Conservation (phyloP, 2,888 invertebrate species). For the Hydrotaea diabolus region DNA sequence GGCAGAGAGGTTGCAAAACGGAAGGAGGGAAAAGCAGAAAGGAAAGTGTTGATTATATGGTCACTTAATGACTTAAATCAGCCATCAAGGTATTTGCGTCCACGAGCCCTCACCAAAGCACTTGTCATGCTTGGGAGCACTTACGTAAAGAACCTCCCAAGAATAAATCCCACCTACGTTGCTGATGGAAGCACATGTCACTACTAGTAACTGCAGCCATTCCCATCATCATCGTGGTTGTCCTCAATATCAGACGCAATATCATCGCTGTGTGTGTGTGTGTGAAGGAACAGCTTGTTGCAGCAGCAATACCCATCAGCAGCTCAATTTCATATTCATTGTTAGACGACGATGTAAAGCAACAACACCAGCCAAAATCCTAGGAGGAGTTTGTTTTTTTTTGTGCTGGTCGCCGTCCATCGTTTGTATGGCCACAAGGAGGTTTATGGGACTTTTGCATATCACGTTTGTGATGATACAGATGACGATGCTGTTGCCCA, state of each 20-base stretch:
- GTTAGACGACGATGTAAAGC: conserved; percentile 24
- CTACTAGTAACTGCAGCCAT: background rate
- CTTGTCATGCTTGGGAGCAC: too few relatives aligned
- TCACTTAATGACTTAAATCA: too few relatives aligned
- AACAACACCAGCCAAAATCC: conserved; percentile 26
- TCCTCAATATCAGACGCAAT: conserved; percentile 1
- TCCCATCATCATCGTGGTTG: background rate
- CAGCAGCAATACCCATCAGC: conserved; percentile 22
- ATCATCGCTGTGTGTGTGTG: background rate
- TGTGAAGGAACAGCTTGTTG: conserved; percentile 1
- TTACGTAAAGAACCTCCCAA: background rate
- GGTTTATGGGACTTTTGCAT: conserved; percentile 61
- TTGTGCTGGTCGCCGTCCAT: conserved; percentile 34
- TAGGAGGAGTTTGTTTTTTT: conserved; percentile 36
- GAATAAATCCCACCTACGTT: background rate
- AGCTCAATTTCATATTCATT: conserved; percentile 51
- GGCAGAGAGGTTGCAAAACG: background rate
- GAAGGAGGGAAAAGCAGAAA: background rate
- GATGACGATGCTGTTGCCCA: background rate
- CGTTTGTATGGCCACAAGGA: conserved; percentile 57
- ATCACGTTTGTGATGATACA: conserved; percentile 42
- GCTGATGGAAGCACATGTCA: background rate
- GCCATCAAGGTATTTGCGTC: too few relatives aligned
- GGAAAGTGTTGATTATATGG: too few relatives aligned
- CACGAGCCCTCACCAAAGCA: too few relatives aligned